A percentile compares a stretch with the other conserved stretches of the same genome.
Conservation (phyloP, 2,797 vertebrate species). For the Pangasius sanitwongsei region DNA sequence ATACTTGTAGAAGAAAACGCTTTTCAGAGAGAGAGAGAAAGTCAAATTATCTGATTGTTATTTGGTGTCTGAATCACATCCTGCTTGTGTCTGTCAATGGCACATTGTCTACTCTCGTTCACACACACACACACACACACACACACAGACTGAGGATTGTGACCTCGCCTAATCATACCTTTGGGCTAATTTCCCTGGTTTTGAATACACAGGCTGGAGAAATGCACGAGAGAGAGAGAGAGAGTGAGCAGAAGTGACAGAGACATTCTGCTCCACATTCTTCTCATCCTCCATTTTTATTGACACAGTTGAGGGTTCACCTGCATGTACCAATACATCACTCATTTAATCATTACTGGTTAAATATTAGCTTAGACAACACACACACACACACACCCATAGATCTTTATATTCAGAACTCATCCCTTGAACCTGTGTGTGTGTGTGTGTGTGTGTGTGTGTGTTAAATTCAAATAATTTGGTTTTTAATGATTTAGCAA, state of each 20-base stretch:
- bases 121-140: neutral
- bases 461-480: neutral
- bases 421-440: neutral
- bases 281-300: neutral
- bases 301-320: neutral
- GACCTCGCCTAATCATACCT: neutral
- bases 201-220: neutral
- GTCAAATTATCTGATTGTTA: neutral
- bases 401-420: neutral
- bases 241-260: neutral
- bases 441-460: neutral
- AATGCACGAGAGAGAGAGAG: neutral
- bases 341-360: conserved; percentile 17
- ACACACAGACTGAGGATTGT: neutral
- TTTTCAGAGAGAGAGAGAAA: neutral
- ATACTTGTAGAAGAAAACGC: neutral
- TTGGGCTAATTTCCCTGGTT: conserved; percentile 20
- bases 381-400: neutral
- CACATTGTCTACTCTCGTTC: conserved; percentile 8
- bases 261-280: neutral
- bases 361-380: conserved; percentile 2
- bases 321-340: conserved; percentile 2
- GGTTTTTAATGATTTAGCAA: neutral
- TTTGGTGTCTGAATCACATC: conserved; percentile 11
- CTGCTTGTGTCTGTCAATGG: neutral